Percentiles rank a stretch among this genome's conserved stretches.
Conservation (phyloP, 2,113 vertebrate species). For the Eclectus roratus region DNA sequence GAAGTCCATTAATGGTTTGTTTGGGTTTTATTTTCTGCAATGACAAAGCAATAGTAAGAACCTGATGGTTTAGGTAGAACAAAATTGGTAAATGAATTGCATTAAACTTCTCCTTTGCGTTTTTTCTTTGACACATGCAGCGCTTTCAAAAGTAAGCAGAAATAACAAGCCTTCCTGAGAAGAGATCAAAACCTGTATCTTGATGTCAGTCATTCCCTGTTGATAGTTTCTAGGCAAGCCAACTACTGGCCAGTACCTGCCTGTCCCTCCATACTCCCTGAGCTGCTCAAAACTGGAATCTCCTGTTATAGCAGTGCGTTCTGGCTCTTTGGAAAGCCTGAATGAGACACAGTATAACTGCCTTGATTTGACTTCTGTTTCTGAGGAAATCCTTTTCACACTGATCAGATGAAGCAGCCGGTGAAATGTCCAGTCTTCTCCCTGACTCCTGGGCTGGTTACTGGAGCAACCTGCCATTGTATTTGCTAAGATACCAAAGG, state of each 20-base stretch:
- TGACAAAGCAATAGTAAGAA: neutral
- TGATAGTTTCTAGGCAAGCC: neutral
- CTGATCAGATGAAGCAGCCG: neutral
- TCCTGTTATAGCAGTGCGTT: neutral
- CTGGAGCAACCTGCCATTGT: neutral
- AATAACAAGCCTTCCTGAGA: neutral
- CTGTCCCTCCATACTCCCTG: neutral
- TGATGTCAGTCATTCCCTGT: neutral
- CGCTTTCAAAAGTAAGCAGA: neutral
- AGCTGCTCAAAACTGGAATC: neutral
- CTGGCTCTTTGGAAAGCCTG: neutral
- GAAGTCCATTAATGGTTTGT: neutral
- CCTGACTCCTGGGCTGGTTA: neutral
- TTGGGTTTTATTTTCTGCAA: neutral
- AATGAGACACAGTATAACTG: neutral
- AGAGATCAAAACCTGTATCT: neutral
- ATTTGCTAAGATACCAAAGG: neutral
- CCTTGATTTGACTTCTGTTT: neutral
- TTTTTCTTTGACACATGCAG: neutral
- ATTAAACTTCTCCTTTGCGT: neutral
- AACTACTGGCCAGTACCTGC: neutral
- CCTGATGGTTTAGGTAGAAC: neutral
- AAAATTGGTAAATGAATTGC: neutral
- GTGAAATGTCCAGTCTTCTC: neutral
- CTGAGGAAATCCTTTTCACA: neutral